phyloP scores from a whole-genome alignment of 2,797 vertebrate species.

The Hippocampus kuda region DNA sequence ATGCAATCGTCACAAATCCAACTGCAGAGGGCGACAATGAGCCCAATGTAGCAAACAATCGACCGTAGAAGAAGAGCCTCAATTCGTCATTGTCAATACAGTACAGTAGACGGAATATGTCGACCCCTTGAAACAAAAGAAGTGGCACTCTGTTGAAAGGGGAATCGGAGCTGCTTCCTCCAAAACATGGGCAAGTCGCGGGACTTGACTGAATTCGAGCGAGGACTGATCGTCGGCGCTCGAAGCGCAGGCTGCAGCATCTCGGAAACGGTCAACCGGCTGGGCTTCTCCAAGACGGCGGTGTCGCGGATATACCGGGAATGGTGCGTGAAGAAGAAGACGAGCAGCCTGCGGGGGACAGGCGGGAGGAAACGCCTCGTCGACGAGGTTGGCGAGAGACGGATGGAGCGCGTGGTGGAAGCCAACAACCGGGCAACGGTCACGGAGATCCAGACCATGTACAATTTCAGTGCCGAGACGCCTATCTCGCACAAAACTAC shows the following conservation, averaged over 20 bases:
- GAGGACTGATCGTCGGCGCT: conserved; percentile 35
- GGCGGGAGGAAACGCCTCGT: conserved; percentile 36
- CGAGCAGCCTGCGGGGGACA: conserved; percentile 22
- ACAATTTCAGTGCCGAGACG: conserved; percentile 30
- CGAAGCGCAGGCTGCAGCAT: conserved; percentile 30
- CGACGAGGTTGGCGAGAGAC: conserved; percentile 19
- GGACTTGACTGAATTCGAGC: conserved; percentile 36
- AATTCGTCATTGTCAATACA: neutral
- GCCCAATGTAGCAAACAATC: too few relatives aligned
- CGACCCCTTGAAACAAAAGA: neutral
- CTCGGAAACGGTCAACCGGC: conserved; percentile 19
- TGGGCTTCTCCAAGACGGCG: conserved; percentile 31
- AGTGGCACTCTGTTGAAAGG: neutral
- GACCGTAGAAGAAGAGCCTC: neutral
- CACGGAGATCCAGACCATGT: conserved; percentile 32
- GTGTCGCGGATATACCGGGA: conserved; percentile 38
- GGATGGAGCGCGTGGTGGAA: conserved; percentile 31
- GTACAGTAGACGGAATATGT: neutral
- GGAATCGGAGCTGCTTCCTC: neutral
- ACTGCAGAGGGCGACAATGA: neutral
- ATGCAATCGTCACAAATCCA: neutral
- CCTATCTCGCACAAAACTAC: conserved; percentile 36
- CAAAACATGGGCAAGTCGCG: conserved; percentile 32
- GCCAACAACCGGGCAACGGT: conserved; percentile 28
- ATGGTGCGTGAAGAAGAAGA: conserved; percentile 34